Evolutionary conservation across 92 coral and sea anemone genomes (phyloP).

Genomic region (Isaurus tuberculatus): DNA sequence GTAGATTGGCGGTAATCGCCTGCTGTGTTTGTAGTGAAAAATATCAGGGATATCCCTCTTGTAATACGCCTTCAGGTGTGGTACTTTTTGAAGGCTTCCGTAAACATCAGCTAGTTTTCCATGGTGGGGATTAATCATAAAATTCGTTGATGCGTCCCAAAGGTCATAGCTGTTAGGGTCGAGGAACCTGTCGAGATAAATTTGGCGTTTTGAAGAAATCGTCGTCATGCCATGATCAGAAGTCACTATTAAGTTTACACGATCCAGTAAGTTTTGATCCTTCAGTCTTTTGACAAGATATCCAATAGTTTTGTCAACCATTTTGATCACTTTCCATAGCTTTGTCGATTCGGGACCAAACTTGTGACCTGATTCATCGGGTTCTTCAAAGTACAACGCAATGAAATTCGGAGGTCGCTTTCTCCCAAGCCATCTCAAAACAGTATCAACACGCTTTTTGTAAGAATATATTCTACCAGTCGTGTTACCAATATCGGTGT

Average conservation of each 20-base stretch:
- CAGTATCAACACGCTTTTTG: slow-evolving; percentile 67
- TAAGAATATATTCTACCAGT: slow-evolving; percentile 74
- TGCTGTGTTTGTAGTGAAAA: slow-evolving; percentile 67
- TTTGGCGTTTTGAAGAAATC: slow-evolving; percentile 66
- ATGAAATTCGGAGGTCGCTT: slow-evolving; percentile 82
- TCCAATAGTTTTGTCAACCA: slow-evolving; percentile 78
- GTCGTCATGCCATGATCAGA: slow-evolving; percentile 95
- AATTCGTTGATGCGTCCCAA: slow-evolving; percentile 87
- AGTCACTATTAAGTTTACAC: slow-evolving; percentile 77
- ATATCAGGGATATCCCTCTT: slow-evolving; percentile 75
- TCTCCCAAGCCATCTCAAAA: slow-evolving; percentile 72
- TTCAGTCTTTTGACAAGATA: slow-evolving; percentile 64
- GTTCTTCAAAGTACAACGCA: slow-evolving; percentile 88
- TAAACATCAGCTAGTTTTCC: slow-evolving; percentile 63
- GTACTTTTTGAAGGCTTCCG: slow-evolving; percentile 64
- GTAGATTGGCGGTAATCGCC: slow-evolving; percentile 78
- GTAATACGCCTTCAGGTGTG: slow-evolving; percentile 71
- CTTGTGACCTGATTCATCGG: slow-evolving; percentile 81
- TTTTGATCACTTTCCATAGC: slow-evolving; percentile 56
- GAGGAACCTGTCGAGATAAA: slow-evolving; percentile 70
- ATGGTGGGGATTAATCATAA: slow-evolving; percentile 70
- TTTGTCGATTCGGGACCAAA: slow-evolving; percentile 74
- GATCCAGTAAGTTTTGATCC: slow-evolving; percentile 56
- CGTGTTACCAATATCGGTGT: slow-evolving; percentile 67
- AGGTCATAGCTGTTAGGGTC: slow-evolving; percentile 68